Percentiles rank a stretch among this genome's conserved stretches.
Evolutionary conservation across 2,888 invertebrate species (phyloP).

Genomic region (Coleophora flavipennella): DNA sequence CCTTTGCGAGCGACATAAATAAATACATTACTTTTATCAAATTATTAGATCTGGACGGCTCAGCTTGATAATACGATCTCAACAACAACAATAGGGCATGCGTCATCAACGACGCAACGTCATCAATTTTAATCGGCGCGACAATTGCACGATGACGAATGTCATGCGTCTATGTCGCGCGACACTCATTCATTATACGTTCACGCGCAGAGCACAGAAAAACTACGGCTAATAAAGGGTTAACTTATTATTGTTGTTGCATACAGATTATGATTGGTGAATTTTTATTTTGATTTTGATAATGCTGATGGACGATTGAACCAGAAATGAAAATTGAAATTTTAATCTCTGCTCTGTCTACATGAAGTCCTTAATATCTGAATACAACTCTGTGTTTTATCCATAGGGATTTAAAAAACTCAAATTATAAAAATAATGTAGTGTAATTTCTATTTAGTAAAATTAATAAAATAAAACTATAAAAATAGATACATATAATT

Average conservation of each 20-base stretch:
- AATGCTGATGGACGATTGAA: no score
- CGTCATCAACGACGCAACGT: conserved; percentile 60
- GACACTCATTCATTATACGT: conserved; percentile 60
- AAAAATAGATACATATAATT: no score
- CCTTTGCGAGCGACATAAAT: no score
- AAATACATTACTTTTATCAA: conserved; percentile 22
- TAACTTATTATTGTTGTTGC: conserved; percentile 53
- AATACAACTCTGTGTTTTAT: no score
- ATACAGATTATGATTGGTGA: conserved; percentile 38
- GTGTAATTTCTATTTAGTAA: no score
- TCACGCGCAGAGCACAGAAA: conserved; percentile 51
- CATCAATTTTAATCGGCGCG: conserved; percentile 72
- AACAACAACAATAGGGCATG: conserved; percentile 44
- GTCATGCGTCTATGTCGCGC: conserved; percentile 38
- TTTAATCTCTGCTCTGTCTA: no score
- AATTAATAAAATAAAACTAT: no score
- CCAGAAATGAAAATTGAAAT: no score
- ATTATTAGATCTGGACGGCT: conserved; percentile 38
- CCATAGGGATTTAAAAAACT: no score
- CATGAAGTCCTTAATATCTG: no score
- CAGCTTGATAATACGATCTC: conserved; percentile 40
- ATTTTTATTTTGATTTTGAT: background rate
- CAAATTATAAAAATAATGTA: no score
- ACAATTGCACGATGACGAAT: conserved; percentile 72
- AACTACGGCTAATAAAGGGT: conserved; percentile 64